A percentile compares a stretch with the other conserved stretches of the same genome.
Evolutionary conservation across 2,888 invertebrate genomes (phyloP).

Genomic region (Ectobius pallidus): DNA sequence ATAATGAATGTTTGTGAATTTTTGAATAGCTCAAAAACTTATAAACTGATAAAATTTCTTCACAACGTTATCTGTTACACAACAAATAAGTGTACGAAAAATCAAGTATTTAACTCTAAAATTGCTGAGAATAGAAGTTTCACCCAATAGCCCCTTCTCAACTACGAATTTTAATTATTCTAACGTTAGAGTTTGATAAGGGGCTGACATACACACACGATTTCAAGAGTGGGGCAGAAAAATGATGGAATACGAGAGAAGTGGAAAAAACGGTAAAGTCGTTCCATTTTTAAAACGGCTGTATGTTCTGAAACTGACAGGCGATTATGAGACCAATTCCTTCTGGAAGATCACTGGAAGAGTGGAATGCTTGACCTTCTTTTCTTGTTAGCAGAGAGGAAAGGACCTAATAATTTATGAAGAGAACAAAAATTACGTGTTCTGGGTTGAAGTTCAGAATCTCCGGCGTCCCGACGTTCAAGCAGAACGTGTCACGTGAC

Average conservation of each 20-base stretch:
- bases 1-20: too few species aligned
- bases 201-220: background rate
- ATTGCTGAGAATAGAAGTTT: background rate
- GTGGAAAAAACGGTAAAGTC: too few species aligned
- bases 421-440: background rate
- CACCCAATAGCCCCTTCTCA: background rate
- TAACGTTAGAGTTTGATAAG: background rate
- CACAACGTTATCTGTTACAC: too few species aligned
- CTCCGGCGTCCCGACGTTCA: background rate
- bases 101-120: background rate
- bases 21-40: too few species aligned
- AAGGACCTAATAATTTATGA: background rate
- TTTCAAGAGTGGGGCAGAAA: background rate
- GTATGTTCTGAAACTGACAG: background rate
- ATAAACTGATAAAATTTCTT: too few species aligned
- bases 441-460: background rate
- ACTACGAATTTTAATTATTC: background rate
- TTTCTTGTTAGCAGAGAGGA: background rate
- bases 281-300: background rate
- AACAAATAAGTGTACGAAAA: too few species aligned
- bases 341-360: background rate
- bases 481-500: background rate
- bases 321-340: background rate
- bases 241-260: too few species aligned
- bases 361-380: background rate